A percentile compares a stretch with the other conserved stretches of the same genome.
These are phyloP conservation scores for Drosophila atripex DNA, from an alignment of 2,888 invertebrate species.

Conservation along the genomic window DNA sequence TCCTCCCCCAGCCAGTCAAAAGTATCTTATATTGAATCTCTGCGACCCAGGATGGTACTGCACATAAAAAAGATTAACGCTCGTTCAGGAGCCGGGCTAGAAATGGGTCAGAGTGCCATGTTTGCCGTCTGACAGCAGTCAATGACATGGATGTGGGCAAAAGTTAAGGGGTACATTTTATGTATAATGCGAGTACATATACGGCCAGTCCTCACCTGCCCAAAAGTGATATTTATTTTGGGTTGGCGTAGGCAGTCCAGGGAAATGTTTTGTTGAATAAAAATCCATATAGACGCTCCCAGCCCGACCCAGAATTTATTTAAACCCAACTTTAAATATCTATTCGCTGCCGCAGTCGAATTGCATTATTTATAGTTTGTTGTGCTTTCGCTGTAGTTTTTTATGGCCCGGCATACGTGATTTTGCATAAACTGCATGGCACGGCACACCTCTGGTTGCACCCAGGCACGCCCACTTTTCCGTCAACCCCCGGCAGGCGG, in stretches of 20 bases:
- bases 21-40: conserved; percentile 72
- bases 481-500: conserved; percentile 1
- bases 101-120: conserved; percentile 63
- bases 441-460: neutral
- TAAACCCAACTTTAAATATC: neutral
- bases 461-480: neutral
- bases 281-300: no score
- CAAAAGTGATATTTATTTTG: neutral
- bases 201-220: neutral
- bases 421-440: conserved; percentile 63
- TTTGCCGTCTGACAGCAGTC: conserved; percentile 54
- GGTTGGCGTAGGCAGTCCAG: neutral
- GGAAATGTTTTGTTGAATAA: no score
- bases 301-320: conserved; percentile 20
- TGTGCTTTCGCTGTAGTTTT: conserved; percentile 42
- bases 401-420: conserved; percentile 64
- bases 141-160: conserved; percentile 51
- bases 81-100: conserved; percentile 29
- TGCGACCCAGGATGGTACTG: conserved; percentile 45
- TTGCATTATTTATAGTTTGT: conserved; percentile 69
- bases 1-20: neutral
- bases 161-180: conserved; percentile 6
- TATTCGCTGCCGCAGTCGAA: conserved; percentile 15
- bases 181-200: neutral
- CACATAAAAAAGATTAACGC: conserved; percentile 68